Conservation (phyloP, 2,113 vertebrate genomes). For the Bostrychus sinensis region DNA sequence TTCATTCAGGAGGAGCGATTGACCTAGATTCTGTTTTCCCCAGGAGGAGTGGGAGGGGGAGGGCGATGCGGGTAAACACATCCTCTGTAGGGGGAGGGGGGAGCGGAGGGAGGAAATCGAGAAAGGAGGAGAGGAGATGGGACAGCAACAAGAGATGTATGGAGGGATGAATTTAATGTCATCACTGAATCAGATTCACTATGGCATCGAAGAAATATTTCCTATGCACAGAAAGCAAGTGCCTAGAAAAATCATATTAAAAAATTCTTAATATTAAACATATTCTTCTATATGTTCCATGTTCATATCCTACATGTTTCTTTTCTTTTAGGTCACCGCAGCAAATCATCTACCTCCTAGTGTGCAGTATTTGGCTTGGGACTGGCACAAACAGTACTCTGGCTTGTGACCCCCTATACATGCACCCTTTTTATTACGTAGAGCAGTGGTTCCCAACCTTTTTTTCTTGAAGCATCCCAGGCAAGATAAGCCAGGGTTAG, state of each 20-base stretch:
- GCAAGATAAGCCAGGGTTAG: too few relatives aligned
- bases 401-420: too few relatives aligned
- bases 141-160: conserved; percentile 47
- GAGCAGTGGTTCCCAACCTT: too few relatives aligned
- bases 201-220: conserved; percentile 4
- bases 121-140: conserved; percentile 31
- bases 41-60: conserved; percentile 62
- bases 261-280: too few relatives aligned
- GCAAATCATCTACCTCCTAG: too few relatives aligned
- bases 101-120: conserved; percentile 30
- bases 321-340: too few relatives aligned
- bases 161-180: conserved; percentile 50
- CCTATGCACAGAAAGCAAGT: neutral
- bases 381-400: too few relatives aligned
- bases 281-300: too few relatives aligned
- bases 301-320: too few relatives aligned
- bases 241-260: neutral
- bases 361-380: too few relatives aligned
- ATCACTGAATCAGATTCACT: conserved; percentile 55
- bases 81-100: conserved; percentile 61
- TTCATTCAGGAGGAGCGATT: conserved; percentile 84
- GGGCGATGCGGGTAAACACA: conserved; percentile 75
- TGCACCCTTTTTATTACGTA: too few relatives aligned
- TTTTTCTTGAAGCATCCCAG: too few relatives aligned
- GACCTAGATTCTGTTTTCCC: conserved; percentile 82